Evolutionary conservation across 1,140 invertebrate species (phyloP), one percentile per base, ranked within the genome.

Genomic region (Cecropterus lyciades): DNA sequence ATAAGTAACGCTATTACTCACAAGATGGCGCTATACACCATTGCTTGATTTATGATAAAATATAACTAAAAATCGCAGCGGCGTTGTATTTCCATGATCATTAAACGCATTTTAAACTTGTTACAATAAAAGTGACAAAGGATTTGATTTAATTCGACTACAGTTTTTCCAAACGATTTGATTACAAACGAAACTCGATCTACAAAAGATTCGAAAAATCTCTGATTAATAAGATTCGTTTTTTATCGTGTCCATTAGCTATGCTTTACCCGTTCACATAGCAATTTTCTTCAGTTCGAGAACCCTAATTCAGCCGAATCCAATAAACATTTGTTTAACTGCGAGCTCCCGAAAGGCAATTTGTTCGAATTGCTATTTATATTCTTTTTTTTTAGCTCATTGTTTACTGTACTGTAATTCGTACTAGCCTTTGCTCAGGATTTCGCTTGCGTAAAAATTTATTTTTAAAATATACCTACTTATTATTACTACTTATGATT

Each of bases 301-400:
- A 42, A 56, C 53, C 53, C 30, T 56, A 56, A 56, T 56, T 56
- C 53, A 15, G 30, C 14, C 20, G 33, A 30, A 56, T 56, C 16
- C 37, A 56, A 56, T 56, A 56, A 56, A 56, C 37, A 56, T 56
- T 53, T 56, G 33, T 56, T 40, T 56, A 40, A 56, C 37, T 42
- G 53, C 37, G 37, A 56, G 14, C 11, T 6, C 37, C 17, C 33
- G 33, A 42, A 56, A 56, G 53, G 53, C 53, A 56, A 56, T 56
- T 42, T 17, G 53, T 42, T 56, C 17, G 15, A 56, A 42, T 56
- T 42, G 53, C 53, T 42, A 56, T 56, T 56, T 42, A 42, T 42
- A 56, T 56, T 30, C 14, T 55, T 43, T 14, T 30, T 30, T 56
- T 56, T 40, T 11, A 24, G 14, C 15, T 42, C 14, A 42, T 56